Conservation (phyloP, 2,888 invertebrate genomes). For the Leucoma salicis region DNA sequence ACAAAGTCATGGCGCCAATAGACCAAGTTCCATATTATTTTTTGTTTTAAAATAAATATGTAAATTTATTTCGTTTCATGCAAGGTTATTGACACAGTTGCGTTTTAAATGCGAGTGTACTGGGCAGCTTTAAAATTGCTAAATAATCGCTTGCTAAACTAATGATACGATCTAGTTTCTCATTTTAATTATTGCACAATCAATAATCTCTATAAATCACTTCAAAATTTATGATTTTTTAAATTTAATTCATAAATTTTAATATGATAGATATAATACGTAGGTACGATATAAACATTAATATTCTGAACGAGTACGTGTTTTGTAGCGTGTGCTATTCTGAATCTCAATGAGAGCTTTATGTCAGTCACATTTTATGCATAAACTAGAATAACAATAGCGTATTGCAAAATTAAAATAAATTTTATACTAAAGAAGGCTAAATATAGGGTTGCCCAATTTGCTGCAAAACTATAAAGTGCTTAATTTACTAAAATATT, state of each 20-base stretch:
- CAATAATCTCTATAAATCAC: slow-evolving; percentile 47
- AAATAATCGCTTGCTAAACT: slow-evolving; percentile 63
- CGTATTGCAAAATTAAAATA: slow-evolving; percentile 24
- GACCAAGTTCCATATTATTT: slow-evolving; percentile 39
- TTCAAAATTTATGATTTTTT: slow-evolving; percentile 30
- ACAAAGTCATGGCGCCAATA: slow-evolving; percentile 40
- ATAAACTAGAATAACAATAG: slow-evolving; percentile 39
- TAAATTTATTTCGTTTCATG: slow-evolving; percentile 61
- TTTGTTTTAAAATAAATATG: slow-evolving; percentile 62
- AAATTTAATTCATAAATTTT: slow-evolving; percentile 27
- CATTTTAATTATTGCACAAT: slow-evolving; percentile 46
- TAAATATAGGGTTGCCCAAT: slow-evolving; percentile 19
- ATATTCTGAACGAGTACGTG: slow-evolving; percentile 46
- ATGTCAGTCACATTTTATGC: slow-evolving; percentile 40
- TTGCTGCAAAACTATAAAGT: background rate
- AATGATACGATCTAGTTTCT: slow-evolving; percentile 59
- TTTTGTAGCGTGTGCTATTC: slow-evolving; percentile 43
- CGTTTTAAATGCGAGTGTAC: slow-evolving; percentile 57
- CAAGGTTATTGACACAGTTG: slow-evolving; percentile 77
- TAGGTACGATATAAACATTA: slow-evolving; percentile 28
- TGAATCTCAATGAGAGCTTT: slow-evolving; percentile 52
- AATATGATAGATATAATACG: slow-evolving; percentile 44
- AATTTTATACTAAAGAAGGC: slow-evolving; percentile 17
- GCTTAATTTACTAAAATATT: background rate
- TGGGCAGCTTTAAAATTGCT: slow-evolving; percentile 59